A percentile compares a stretch with the other conserved stretches of the same genome.
Evolutionary conservation across 1,140 invertebrate genomes (phyloP).

Genomic region (Atopsyche davidsoni): DNA sequence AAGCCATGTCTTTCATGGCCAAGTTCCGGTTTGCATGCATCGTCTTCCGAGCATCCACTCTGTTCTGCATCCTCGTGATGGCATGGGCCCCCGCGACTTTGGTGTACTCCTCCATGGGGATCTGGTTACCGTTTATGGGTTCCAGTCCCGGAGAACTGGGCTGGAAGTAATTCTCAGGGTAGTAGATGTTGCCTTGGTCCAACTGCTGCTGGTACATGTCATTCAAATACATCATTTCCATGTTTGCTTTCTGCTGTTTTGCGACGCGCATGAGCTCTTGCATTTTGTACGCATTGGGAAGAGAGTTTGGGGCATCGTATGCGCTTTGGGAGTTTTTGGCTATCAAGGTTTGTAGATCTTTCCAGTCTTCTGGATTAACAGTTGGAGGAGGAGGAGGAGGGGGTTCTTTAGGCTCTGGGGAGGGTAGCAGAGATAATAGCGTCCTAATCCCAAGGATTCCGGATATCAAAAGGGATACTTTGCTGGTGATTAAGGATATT

Average conservation of each 20-base stretch:
- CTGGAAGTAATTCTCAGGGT: no score
- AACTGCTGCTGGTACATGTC: no score
- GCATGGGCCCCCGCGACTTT: constrained; percentile 1
- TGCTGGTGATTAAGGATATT: constrained; percentile 32
- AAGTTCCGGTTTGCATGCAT: not conserved
- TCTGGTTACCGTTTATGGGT: no score
- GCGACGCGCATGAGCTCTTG: no score
- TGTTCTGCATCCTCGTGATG: not conserved
- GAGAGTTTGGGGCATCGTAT: no score
- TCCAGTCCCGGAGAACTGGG: no score
- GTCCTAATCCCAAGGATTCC: constrained; percentile 13
- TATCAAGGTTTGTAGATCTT: constrained; percentile 11
- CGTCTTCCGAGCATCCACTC: no score
- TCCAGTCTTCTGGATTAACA: constrained; percentile 7
- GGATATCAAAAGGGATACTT: constrained; percentile 29
- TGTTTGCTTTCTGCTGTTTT: no score
- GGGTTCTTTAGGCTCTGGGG: not conserved
- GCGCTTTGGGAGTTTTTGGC: no score
- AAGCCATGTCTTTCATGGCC: constrained; percentile 22
- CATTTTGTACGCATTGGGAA: no score
- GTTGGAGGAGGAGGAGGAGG: not conserved
- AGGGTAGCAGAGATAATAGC: constrained; percentile 14
- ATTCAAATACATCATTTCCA: no score
- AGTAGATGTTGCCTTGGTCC: no score
- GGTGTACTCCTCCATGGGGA: not conserved